Evolutionary conservation across 1,140 invertebrate genomes (phyloP), one percentile per base, ranked within the genome.

Genomic region (Ceratina australensis): DNA sequence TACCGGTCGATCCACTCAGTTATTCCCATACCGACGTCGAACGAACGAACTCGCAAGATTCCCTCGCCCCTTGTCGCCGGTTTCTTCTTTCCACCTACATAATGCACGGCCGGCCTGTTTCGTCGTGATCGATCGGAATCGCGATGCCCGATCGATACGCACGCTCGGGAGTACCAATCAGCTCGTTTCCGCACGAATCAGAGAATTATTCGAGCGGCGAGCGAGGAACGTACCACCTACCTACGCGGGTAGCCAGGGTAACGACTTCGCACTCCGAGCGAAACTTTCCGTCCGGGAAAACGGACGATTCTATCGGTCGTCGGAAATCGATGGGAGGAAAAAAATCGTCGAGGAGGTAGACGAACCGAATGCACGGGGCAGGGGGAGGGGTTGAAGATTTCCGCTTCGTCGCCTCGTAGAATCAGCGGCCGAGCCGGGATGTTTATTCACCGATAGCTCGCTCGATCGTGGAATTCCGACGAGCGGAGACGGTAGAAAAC

Each of bases 391-490:
- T 61, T 33, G 79, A 59, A 78, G 63, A 65, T 79, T 85, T 84
- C 64, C 76, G 83, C 71, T 81, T 81, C 83, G 83, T 77, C 83
- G 83, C 82, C 68, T 79, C 76, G 71, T 26, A 22, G 63, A 84
- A 81, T 84, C 82, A 81, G 74, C 74, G 75, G 72, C 67, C 69
- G 60, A 69, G 65, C 2, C 64, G 65, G 71, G 64, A 82, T 82
- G 76, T 85, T 85, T 85, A 85, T 85, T 85, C 83, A 72, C 52
- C 82, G 82, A 80, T 79, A 75, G 79, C 56, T 77, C 71, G 57
- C 26, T 67, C 72, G 78, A 84, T 85, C 75, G 71, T 61, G 60
- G 65, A 84, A 85, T 82, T 79, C 76, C 56, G 56, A 81, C 24
- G 77, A 13, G 49, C 33, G 72, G 61, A 81, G 57, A 79, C 65